These are phyloP conservation scores for Aulostomus chinensis DNA, from an alignment of 2,797 vertebrate species.

Conservation along the genomic window DNA sequence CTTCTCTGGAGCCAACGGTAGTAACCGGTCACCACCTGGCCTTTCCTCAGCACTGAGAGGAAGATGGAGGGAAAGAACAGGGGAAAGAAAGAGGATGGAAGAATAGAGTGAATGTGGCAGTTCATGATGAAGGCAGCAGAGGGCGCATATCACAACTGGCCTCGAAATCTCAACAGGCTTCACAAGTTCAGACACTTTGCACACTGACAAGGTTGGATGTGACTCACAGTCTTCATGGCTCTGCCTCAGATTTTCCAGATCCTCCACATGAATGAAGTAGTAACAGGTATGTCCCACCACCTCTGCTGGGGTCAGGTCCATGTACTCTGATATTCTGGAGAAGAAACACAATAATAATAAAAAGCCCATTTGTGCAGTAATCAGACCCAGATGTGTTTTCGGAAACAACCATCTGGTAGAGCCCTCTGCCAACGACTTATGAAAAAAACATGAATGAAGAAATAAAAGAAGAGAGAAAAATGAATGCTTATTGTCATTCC, in stretches of 20 bases:
- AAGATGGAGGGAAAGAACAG: background rate
- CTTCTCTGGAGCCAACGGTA: slow-evolving; percentile 91
- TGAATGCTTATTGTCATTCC: background rate
- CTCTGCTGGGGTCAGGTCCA: slow-evolving; percentile 89
- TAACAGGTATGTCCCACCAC: slow-evolving; percentile 91
- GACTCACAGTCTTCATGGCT: slow-evolving; percentile 89
- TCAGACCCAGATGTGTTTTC: slow-evolving; percentile 34
- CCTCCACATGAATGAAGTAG: slow-evolving; percentile 88
- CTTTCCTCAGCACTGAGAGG: slow-evolving; percentile 87
- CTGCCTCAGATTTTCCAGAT: slow-evolving; percentile 85
- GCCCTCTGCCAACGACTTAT: slow-evolving; percentile 33
- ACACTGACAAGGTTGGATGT: no score
- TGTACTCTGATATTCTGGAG: slow-evolving; percentile 88
- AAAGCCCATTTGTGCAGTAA: slow-evolving; percentile 20
- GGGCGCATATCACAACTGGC: slow-evolving; percentile 57
- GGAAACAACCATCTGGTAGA: slow-evolving; percentile 14
- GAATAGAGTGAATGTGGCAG: slow-evolving; percentile 12
- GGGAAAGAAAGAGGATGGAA: background rate
- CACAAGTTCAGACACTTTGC: no score
- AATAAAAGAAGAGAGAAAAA: no score
- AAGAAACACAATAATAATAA: slow-evolving; percentile 8
- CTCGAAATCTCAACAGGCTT: slow-evolving; percentile 21
- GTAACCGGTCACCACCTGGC: slow-evolving; percentile 89
- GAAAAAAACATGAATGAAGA: slow-evolving; percentile 25
- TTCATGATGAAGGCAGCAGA: slow-evolving; percentile 62